Percentiles rank a stretch among this genome's conserved stretches.
These are phyloP conservation scores for Clarias laeviceps DNA, from an alignment of 2,797 vertebrate species.

Conservation along the genomic window DNA sequence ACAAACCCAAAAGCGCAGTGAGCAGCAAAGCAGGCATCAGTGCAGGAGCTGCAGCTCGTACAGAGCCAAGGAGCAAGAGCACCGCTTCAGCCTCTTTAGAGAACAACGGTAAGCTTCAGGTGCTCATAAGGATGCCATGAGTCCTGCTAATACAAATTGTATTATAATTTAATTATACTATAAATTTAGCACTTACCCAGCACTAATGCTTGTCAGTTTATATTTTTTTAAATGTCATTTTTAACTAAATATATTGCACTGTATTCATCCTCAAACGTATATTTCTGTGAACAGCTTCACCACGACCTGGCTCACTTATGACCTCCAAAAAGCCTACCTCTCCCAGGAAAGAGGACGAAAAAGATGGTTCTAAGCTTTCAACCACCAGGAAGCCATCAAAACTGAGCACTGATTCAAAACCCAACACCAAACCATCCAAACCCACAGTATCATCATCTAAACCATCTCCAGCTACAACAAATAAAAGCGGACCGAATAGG, in stretches of 20 bases:
- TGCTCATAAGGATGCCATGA: not conserved
- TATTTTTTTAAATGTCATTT: not conserved
- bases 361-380: constrained; percentile 69
- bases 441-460: constrained; percentile 71
- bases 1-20: constrained; percentile 71
- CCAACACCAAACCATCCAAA: constrained; percentile 72
- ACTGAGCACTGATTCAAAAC: constrained; percentile 68
- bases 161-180: not conserved
- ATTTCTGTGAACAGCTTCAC: constrained; percentile 68
- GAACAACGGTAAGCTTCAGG: constrained; percentile 75
- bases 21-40: constrained; percentile 73
- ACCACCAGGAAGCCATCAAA: constrained; percentile 65
- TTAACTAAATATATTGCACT: not conserved
- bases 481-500: constrained; percentile 79
- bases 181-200: not conserved
- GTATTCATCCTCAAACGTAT: constrained; percentile 14
- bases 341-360: constrained; percentile 82
- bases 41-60: constrained; percentile 61
- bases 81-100: constrained; percentile 69
- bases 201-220: not conserved
- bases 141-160: not conserved
- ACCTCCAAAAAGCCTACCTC: constrained; percentile 79
- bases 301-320: constrained; percentile 71
- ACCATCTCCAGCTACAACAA: constrained; percentile 52
- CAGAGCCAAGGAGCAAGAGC: constrained; percentile 78